phyloP scores from a whole-genome alignment of 2,797 vertebrate species.

The Hydrophis major region DNA sequence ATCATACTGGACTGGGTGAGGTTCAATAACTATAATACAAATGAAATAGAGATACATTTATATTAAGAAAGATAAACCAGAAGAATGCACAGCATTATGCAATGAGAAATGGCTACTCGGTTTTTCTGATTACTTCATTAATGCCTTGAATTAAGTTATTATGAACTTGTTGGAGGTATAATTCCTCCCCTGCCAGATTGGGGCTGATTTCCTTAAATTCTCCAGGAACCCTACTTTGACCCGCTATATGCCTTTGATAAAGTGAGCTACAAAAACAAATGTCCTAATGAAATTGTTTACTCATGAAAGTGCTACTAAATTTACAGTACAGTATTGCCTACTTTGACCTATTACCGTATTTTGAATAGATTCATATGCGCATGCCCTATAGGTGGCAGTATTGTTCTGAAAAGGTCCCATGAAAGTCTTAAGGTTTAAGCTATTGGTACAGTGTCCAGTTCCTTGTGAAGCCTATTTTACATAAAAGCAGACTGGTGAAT shows the following conservation, averaged over 20 bases:
- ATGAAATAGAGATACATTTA: background rate
- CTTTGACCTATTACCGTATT: background rate
- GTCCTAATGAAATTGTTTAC: background rate
- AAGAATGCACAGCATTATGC: background rate
- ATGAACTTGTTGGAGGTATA: background rate
- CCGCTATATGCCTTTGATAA: background rate
- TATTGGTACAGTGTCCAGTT: background rate
- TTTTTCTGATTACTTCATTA: background rate
- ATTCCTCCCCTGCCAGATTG: background rate
- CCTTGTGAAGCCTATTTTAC: background rate
- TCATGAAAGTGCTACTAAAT: background rate
- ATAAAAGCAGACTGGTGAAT: background rate
- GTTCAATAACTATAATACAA: background rate
- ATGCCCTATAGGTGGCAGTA: conserved; percentile 55
- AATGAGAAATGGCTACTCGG: background rate
- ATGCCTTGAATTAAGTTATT: background rate
- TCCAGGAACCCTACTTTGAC: background rate
- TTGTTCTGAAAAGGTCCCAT: conserved; percentile 5
- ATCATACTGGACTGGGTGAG: background rate
- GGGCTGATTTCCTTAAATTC: background rate
- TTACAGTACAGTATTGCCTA: background rate
- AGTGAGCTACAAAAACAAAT: background rate
- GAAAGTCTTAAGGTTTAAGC: background rate
- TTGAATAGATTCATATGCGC: background rate
- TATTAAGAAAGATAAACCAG: background rate